Evolutionary conservation across 64 coral and sea anemone species (phyloP).

Genomic region (Montipora foliosa): DNA sequence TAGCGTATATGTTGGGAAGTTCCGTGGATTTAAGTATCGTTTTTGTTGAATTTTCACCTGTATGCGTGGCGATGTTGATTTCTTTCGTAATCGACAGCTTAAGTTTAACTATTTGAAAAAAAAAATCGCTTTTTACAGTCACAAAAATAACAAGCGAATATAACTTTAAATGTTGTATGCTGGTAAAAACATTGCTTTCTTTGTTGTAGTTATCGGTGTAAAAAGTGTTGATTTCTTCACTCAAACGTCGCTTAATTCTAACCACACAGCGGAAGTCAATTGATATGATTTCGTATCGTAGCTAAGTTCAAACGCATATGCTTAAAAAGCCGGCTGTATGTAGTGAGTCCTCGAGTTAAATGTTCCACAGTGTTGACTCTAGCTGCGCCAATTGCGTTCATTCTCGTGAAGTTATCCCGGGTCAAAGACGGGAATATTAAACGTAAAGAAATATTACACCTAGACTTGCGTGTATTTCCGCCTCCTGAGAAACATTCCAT

Average conservation of each 20-base stretch:
- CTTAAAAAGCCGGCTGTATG: conserved; percentile 27
- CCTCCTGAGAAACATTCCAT: background rate
- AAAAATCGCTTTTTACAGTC: background rate
- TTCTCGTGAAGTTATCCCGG: background rate
- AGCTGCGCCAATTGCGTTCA: no score
- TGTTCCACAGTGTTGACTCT: background rate
- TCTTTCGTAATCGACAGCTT: background rate
- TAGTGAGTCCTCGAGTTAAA: conserved; percentile 16
- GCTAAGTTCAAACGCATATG: conserved; percentile 16
- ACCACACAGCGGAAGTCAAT: conserved; percentile 2
- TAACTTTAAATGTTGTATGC: background rate
- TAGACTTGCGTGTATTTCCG: background rate
- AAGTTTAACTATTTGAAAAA: background rate
- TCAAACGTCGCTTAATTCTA: background rate
- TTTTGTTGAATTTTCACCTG: background rate
- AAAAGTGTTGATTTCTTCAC: background rate
- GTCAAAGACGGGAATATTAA: background rate
- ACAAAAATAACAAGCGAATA: background rate
- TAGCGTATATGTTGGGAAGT: background rate
- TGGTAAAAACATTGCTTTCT: background rate
- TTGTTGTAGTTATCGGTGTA: background rate
- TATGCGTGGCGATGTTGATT: background rate
- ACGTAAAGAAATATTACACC: background rate
- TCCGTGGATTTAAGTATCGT: background rate
- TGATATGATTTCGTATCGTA: conserved; percentile 3